Evolutionary conservation across 1,140 invertebrate species (phyloP), one percentile per base, ranked within the genome.

Genomic region (Phocides pigmalion): DNA sequence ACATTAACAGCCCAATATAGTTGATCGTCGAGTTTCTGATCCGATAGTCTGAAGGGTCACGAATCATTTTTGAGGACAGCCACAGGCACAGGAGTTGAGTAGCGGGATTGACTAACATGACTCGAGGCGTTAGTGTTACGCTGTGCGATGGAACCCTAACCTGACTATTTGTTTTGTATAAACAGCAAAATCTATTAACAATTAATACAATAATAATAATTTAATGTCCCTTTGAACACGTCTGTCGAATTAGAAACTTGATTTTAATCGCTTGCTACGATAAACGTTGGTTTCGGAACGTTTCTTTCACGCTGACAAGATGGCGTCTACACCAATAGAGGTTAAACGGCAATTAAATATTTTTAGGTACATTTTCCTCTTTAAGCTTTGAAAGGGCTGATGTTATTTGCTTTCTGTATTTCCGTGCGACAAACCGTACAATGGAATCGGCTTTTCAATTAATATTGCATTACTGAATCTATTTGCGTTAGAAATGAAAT

Each of bases 311-410:
- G 64, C 62, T 66, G 58, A 71, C 75, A 73, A 77, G 37, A 76
- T 78, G 74, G 78, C 66, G 56, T 62, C 61, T 59, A 80, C 77
- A 77, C 70, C 66, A 70, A 76, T 74, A 75, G 68, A 42, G 61
- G 46, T 64, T 70, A 42, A 70, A 71, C 62, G 65, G 66, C 69
- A 78, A 67, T 61, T 62, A 68, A 72, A 70, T 68, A 66, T 64
- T 39, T 67, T 70, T 74, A 74, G 68, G 66, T 47, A 72, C 41
- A 62, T 68, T 77, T 73, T 74, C 50, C 47, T 74, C 69, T 70
- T 62, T 67, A 71, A 71, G 76, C 79, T 79, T 74, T 20, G 44
- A 64, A 49, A 68, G 66, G 65, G 71, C 72, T 72, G 70, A 72
- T 64, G 66, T 70, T 66, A 68, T 70, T 67, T 69, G 69, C 66